Conservation (phyloP, 2,888 invertebrate species). For the Mycogona germanica region DNA sequence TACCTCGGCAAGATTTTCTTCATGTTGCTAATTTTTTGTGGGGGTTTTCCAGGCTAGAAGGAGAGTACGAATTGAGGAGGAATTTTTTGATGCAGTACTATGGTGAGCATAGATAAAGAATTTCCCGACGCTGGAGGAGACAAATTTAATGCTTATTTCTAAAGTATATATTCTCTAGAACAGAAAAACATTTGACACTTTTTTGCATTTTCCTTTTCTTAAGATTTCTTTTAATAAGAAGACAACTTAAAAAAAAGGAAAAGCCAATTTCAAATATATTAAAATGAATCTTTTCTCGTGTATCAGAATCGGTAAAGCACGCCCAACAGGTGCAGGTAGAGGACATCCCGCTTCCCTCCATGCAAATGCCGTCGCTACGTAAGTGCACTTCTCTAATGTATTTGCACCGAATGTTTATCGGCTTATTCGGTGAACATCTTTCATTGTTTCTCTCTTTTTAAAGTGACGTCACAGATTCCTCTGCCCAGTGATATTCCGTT, state of each 20-base stretch:
- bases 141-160: too few species aligned
- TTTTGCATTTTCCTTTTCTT: too few species aligned
- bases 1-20: too few species aligned
- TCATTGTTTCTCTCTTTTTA: constrained; percentile 16
- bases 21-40: too few species aligned
- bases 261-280: not conserved
- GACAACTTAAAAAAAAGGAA: not conserved
- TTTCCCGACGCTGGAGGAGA: too few species aligned
- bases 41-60: constrained; percentile 47
- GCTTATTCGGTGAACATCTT: not conserved
- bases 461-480: constrained; percentile 33
- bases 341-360: constrained; percentile 77
- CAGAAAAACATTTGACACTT: too few species aligned
- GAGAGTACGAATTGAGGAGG: constrained; percentile 82
- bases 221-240: not conserved
- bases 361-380: constrained; percentile 24
- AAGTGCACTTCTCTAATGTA: constrained; percentile 5
- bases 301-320: constrained; percentile 69
- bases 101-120: too few species aligned
- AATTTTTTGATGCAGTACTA: constrained; percentile 79
- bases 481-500: constrained; percentile 43
- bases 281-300: not conserved
- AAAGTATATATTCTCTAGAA: not conserved
- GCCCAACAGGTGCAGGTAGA: constrained; percentile 89
- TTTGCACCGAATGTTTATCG: not conserved